phyloP scores from a whole-genome alignment of 2,113 vertebrate species.

The Illadopsis cleaveri region DNA sequence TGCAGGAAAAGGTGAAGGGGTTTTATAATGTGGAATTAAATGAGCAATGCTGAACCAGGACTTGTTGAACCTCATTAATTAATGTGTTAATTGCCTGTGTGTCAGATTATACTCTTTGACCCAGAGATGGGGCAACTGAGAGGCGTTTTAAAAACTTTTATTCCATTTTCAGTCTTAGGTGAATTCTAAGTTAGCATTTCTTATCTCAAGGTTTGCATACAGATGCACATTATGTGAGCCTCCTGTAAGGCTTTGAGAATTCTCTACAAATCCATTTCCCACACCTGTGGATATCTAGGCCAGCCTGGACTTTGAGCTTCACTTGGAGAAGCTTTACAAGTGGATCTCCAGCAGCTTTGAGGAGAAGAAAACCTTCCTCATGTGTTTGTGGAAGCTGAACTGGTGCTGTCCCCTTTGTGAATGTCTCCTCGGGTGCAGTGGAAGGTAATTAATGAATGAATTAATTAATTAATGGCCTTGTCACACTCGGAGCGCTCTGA shows the following conservation, averaged over 20 bases:
- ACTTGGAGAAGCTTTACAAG: conserved; percentile 42
- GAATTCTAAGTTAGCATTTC: too few species aligned
- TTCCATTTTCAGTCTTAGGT: too few species aligned
- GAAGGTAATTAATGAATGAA: neutral
- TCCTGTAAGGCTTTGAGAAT: too few species aligned
- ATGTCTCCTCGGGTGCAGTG: neutral
- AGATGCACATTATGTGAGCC: too few species aligned
- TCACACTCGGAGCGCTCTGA: rapidly evolving
- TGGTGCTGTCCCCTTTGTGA: neutral
- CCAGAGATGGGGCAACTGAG: too few species aligned
- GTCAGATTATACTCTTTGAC: too few species aligned
- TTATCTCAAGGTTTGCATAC: too few species aligned
- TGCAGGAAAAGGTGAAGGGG: neutral
- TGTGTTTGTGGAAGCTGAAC: conserved; percentile 48
- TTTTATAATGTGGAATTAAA: neutral
- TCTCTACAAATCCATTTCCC: too few species aligned
- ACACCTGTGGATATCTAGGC: neutral
- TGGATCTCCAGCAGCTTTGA: neutral
- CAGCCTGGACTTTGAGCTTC: conserved; percentile 44
- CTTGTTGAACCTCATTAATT: neutral
- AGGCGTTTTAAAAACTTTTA: too few species aligned
- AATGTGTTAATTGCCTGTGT: neutral
- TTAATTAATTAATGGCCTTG: neutral
- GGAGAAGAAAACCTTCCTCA: conserved; percentile 28
- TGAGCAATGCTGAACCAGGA: neutral